Evolutionary conservation across 1,140 invertebrate genomes (phyloP).

Genomic region (Drosophila arizonae): DNA sequence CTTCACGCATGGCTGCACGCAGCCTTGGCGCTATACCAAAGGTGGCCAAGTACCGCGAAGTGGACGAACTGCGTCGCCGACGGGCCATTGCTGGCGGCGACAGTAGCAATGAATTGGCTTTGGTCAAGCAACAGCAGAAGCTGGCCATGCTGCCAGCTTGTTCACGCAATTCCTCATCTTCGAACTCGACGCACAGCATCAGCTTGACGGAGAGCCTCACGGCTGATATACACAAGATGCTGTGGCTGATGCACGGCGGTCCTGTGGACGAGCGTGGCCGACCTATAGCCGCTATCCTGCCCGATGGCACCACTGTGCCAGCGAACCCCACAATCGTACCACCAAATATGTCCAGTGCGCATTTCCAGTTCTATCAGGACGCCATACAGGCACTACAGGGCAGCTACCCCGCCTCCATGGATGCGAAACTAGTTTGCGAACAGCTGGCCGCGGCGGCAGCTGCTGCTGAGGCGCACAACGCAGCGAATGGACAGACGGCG

Average conservation of each 20-base stretch:
- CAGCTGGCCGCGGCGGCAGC: constrained; percentile 54
- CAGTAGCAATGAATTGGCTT: constrained; percentile 41
- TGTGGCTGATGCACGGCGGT: constrained; percentile 76
- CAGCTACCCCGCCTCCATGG: constrained; percentile 50
- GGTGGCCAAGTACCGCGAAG: constrained; percentile 74
- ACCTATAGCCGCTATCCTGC: constrained; percentile 54
- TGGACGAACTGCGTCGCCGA: constrained; percentile 66
- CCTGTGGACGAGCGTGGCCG: constrained; percentile 69
- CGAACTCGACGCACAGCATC: constrained; percentile 76
- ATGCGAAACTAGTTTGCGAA: constrained; percentile 72
- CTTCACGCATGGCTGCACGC: constrained; percentile 72
- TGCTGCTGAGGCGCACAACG: constrained; percentile 12
- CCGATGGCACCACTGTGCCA: constrained; percentile 59
- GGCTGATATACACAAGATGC: constrained; percentile 80
- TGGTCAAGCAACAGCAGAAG: constrained; percentile 54
- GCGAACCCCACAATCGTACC: constrained; percentile 60
- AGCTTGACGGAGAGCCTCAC: constrained; percentile 72
- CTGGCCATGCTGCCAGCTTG: constrained; percentile 11
- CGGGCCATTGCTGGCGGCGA: constrained; percentile 27
- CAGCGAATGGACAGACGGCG: not conserved
- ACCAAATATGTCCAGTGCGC: constrained; percentile 74
- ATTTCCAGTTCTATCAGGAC: constrained; percentile 79
- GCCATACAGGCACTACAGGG: constrained; percentile 71
- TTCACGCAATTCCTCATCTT: constrained; percentile 71
- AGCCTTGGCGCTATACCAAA: constrained; percentile 90